Conservation (phyloP, 2,888 invertebrate genomes). For the Cephus pulcher region DNA sequence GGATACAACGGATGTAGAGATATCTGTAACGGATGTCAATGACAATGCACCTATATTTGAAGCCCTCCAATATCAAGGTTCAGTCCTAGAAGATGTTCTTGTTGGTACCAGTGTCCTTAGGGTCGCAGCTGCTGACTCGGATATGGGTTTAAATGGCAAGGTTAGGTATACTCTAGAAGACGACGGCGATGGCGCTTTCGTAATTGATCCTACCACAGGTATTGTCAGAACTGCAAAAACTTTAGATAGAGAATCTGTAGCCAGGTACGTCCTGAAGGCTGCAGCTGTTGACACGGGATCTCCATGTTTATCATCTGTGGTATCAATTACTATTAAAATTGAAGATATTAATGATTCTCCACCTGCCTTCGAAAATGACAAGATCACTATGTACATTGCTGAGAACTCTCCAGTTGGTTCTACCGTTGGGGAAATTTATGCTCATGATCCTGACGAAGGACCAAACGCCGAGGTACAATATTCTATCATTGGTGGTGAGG, state of each 20-base stretch:
- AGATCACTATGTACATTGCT: constrained; percentile 87
- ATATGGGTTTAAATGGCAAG: constrained; percentile 88
- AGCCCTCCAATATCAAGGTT: constrained; percentile 83
- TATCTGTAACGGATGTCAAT: constrained; percentile 95
- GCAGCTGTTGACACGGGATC: constrained; percentile 91
- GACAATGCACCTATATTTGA: constrained; percentile 93
- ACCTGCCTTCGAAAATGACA: constrained; percentile 89
- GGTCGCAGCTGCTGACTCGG: constrained; percentile 85
- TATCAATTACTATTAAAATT: constrained; percentile 82
- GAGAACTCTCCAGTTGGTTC: constrained; percentile 98
- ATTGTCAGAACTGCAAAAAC: constrained; percentile 90
- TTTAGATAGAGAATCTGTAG: constrained; percentile 90
- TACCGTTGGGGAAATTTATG: constrained; percentile 89
- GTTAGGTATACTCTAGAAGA: constrained; percentile 80
- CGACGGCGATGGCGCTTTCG: constrained; percentile 91
- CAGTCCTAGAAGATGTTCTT: constrained; percentile 88
- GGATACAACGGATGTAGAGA: constrained; percentile 95
- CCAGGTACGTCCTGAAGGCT: constrained; percentile 86
- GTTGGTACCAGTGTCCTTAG: constrained; percentile 84
- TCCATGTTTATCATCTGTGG: constrained; percentile 77
- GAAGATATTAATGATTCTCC: constrained; percentile 93
- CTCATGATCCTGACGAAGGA: constrained; percentile 93
- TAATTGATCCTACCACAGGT: constrained; percentile 92
- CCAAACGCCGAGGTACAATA: constrained; percentile 93
- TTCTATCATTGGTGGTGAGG: constrained; percentile 93